A percentile compares a stretch with the other conserved stretches of the same genome.
phyloP scores from a whole-genome alignment of 2,888 invertebrate genomes.

The Cosmia pyralina region DNA sequence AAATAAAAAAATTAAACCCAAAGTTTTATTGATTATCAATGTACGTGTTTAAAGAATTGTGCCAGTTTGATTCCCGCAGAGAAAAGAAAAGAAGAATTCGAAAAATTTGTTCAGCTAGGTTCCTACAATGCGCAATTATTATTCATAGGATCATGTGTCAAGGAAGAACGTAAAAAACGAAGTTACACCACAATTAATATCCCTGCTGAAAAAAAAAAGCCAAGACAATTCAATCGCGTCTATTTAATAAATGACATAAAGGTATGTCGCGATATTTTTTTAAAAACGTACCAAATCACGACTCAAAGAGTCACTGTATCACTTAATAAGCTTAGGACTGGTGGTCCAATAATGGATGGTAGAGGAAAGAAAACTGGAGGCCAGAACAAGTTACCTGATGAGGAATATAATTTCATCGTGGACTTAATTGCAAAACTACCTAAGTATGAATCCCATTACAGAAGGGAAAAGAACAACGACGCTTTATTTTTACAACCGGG shows the following conservation, averaged over 20 bases:
- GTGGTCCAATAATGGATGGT: conserved; percentile 30
- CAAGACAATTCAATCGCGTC: conserved; percentile 39
- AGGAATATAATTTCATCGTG: conserved; percentile 34
- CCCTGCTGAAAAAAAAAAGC: conserved; percentile 38
- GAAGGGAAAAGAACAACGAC: conserved; percentile 42
- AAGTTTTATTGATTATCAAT: conserved; percentile 42
- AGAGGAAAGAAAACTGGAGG: conserved; percentile 42
- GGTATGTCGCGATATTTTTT: conserved; percentile 51
- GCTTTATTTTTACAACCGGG: conserved; percentile 40
- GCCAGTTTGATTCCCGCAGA: conserved; percentile 49
- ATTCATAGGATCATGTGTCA: conserved; percentile 46
- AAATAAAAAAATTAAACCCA: conserved; percentile 44
- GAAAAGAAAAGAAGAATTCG: conserved; percentile 50
- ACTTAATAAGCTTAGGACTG: conserved; percentile 36
- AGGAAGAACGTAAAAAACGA: conserved; percentile 50
- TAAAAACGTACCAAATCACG: conserved; percentile 48
- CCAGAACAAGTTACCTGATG: conserved; percentile 42
- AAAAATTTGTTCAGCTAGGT: conserved; percentile 51
- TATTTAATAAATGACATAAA: conserved; percentile 37
- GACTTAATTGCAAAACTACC: conserved; percentile 45
- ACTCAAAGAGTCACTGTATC: conserved; percentile 37
- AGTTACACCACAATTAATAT: conserved; percentile 44
- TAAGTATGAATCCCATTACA: conserved; percentile 50
- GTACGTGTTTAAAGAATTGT: conserved; percentile 49
- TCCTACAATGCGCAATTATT: conserved; percentile 48